Percentiles rank a stretch among this genome's conserved stretches.
phyloP scores from a whole-genome alignment of 1,140 invertebrate genomes.

The Bradynema listronoti region DNA sequence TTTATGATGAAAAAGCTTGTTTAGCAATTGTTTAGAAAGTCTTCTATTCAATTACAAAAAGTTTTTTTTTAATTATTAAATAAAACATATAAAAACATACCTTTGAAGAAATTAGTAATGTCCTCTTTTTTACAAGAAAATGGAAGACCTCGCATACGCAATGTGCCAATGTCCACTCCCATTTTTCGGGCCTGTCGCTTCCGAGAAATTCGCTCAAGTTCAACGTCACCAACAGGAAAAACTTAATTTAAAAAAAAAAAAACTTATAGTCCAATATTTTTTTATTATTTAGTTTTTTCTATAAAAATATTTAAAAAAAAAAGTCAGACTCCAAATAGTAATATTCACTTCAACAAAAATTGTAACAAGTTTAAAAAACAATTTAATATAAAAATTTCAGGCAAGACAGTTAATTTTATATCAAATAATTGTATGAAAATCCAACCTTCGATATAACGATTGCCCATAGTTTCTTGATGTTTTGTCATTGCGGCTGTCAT shows the following conservation, averaged over 20 bases:
- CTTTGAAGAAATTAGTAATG: slow-evolving; percentile 82
- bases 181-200: background rate
- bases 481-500: slow-evolving; percentile 3
- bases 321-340: background rate
- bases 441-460: slow-evolving; percentile 24
- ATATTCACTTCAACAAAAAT: background rate
- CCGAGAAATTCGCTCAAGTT: slow-evolving; percentile 9
- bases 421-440: background rate
- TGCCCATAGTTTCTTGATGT: slow-evolving; percentile 20
- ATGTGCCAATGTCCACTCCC: slow-evolving; percentile 16
- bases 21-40: slow-evolving; percentile 1
- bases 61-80: background rate
- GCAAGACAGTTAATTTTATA: background rate
- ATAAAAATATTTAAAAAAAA: background rate
- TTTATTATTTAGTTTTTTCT: background rate
- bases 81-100: slow-evolving; percentile 61
- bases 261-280: background rate
- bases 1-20: slow-evolving; percentile 2
- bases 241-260: slow-evolving; percentile 9
- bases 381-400: background rate
- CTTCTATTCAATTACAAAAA: background rate
- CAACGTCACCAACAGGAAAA: slow-evolving; percentile 19
- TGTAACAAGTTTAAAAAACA: background rate
- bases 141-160: slow-evolving; percentile 70
- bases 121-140: slow-evolving; percentile 88